Evolutionary conservation across 2,888 invertebrate genomes (phyloP), one percentile per base, ranked within the genome.

Genomic region (Coremacera marginata): DNA sequence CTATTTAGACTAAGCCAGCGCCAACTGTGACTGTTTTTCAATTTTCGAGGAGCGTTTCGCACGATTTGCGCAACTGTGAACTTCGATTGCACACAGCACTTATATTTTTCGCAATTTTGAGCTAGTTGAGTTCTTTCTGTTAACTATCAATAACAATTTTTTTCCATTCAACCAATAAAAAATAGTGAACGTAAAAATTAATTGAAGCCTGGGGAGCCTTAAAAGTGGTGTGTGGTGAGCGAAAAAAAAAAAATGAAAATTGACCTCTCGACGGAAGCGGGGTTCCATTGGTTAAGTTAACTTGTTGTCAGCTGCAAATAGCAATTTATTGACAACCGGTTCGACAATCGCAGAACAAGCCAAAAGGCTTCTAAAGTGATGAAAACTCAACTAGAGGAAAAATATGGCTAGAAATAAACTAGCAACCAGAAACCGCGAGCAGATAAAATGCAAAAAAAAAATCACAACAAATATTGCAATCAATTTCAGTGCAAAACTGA

Each of bases 271-370:
- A 44, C 44, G 27, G 27, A 31, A 27, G 31, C 31, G 34, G 63
- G 63, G 55, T n/a, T 60, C 27, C 14, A 60, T 60, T 60, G 60
- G 60, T 60, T 27, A 27, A 27, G 14, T 60, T 63, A 19, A 34
- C 34, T 16, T 51, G 51, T 51, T 68, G 51, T 52, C 68, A 68
- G 68, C 51, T 68, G 51, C 51, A 68, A 68, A 68, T 51, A 51
- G 68, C 68, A 22, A 68, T 68, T 27, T 22, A 68, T 51, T 68
- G 49, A 19, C 51, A 51, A 68, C 68, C 68, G 68, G 68, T 68
- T 68, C 51, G 34, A 25, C 49, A 52, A 68, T 44, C 68, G 27
- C 25, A 27, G 25, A 60, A 68, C 51, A 51, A 5, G n/a, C n/a
- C 27, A n/a, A 63, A 34, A 63, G 55, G 55, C 9, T 55, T 55